Evolutionary conservation across 2,113 vertebrate species (phyloP).

Genomic region (Oreochromis tanganicae): DNA sequence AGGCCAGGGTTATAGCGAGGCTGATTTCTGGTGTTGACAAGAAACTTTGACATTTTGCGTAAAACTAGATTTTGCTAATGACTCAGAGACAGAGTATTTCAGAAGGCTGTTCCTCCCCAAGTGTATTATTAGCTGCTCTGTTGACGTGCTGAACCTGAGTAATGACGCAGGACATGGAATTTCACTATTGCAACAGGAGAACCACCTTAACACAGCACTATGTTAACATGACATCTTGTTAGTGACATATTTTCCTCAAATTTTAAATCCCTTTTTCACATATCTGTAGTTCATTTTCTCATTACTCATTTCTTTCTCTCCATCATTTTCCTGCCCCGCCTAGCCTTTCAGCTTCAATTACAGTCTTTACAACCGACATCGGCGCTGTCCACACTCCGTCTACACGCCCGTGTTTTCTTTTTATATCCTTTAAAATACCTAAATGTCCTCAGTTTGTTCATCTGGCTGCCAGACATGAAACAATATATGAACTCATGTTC

Average conservation of each 20-base stretch:
- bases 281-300: background rate
- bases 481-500: conserved; percentile 35
- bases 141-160: background rate
- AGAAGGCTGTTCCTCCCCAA: background rate
- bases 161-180: background rate
- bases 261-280: background rate
- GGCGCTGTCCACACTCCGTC: background rate
- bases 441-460: conserved; percentile 15
- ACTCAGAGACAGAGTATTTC: background rate
- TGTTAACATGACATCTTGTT: background rate
- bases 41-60: conserved; percentile 42
- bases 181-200: background rate
- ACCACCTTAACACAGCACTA: background rate
- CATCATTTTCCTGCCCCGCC: background rate
- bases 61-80: conserved; percentile 32
- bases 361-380: background rate
- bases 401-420: background rate
- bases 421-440: conserved; percentile 4
- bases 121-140: background rate
- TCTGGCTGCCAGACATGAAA: conserved; percentile 51
- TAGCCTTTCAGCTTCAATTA: background rate
- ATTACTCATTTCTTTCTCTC: background rate
- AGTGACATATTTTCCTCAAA: background rate
- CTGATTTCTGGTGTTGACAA: conserved; percentile 59
- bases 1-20: conserved; percentile 44